Conservation (phyloP, 1,140 invertebrate species). For the Lycorma delicatula region DNA sequence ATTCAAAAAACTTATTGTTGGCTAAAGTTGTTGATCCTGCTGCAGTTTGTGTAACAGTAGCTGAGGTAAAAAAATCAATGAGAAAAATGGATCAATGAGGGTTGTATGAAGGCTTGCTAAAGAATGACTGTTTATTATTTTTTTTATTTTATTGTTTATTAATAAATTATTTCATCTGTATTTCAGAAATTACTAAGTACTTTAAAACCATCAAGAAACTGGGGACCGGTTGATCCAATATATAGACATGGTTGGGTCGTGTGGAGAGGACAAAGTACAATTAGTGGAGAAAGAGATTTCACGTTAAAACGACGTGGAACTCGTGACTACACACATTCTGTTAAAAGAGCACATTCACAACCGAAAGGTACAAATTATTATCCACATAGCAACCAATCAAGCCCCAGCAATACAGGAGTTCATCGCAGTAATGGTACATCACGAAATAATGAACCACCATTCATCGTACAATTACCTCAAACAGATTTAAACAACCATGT, state of each 20-base stretch:
- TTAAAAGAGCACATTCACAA: conserved; percentile 1
- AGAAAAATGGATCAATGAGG: too few species aligned
- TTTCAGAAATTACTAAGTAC: conserved; percentile 48
- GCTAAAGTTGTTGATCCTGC: too few species aligned
- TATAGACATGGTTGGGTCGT: conserved; percentile 49
- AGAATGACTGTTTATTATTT: conserved; percentile 3
- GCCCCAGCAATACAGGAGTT: not conserved
- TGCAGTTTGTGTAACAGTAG: too few species aligned
- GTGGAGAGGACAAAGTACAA: conserved; percentile 33
- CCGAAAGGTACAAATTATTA: conserved; percentile 3
- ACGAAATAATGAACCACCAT: conserved; percentile 1
- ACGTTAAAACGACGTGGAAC: conserved; percentile 48
- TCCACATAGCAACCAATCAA: not conserved
- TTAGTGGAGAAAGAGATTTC: conserved; percentile 45
- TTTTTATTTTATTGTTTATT: not conserved
- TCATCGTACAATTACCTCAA: conserved; percentile 9
- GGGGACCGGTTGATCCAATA: conserved; percentile 52
- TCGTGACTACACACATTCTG: conserved; percentile 48
- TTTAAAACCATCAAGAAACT: conserved; percentile 47
- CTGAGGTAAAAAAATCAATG: too few species aligned
- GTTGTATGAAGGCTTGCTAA: too few species aligned
- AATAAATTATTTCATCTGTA: conserved; percentile 6
- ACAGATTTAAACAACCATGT: conserved; percentile 10
- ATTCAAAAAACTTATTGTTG: too few species aligned
- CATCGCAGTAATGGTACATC: not conserved